Evolutionary conservation across 2,113 vertebrate species (phyloP).

Genomic region (Pangasianodon gigas): DNA sequence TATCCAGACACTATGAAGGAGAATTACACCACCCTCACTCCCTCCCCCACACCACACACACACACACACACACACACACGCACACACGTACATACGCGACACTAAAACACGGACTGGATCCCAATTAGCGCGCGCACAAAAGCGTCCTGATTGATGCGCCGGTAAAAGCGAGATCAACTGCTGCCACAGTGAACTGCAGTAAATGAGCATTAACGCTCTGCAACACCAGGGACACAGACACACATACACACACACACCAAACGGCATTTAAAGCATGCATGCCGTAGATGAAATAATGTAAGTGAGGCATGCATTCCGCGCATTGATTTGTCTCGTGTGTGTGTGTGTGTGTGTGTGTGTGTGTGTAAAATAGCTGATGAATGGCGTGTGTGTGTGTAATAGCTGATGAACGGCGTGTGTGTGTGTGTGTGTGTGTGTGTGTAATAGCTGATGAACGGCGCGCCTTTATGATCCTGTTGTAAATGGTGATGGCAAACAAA

Average conservation of each 20-base stretch:
- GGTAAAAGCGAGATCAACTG: slow-evolving; percentile 66
- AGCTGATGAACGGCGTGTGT: slow-evolving; percentile 1
- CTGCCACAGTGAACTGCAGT: slow-evolving; percentile 63
- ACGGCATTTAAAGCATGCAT: background rate
- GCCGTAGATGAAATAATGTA: slow-evolving; percentile 23
- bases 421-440: background rate
- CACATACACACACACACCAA: background rate
- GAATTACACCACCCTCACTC: slow-evolving; percentile 64
- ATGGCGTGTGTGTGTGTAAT: slow-evolving; percentile 13
- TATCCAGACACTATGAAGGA: slow-evolving; percentile 79
- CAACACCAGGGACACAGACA: background rate
- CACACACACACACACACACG: slow-evolving; percentile 55
- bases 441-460: slow-evolving; percentile 18
- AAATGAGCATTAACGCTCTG: slow-evolving; percentile 20
- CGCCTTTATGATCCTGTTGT: slow-evolving; percentile 30
- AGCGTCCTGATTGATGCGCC: slow-evolving; percentile 75
- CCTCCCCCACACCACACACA: slow-evolving; percentile 34
- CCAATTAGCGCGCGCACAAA: slow-evolving; percentile 64
- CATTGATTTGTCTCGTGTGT: slow-evolving; percentile 31
- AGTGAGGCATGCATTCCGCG: background rate
- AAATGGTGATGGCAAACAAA: slow-evolving; percentile 41
- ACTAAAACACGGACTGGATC: slow-evolving; percentile 78
- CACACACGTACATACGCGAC: slow-evolving; percentile 62
- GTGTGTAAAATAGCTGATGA: slow-evolving; percentile 26
- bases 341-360: slow-evolving; percentile 11